phyloP scores from a whole-genome alignment of 2,797 vertebrate species.

The Leuciscus waleckii region DNA sequence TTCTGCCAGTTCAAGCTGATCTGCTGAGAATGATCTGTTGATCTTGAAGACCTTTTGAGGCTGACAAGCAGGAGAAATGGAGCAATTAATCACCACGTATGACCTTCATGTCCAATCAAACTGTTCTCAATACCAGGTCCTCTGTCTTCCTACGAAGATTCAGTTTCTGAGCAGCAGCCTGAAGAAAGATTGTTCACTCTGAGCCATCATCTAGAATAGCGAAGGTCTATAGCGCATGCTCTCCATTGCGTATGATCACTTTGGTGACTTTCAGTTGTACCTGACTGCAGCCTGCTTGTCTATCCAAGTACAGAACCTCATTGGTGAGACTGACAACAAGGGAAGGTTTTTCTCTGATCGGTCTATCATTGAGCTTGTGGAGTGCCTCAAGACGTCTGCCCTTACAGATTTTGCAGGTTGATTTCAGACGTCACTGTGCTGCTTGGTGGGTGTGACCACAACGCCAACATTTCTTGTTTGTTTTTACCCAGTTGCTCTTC shows the following conservation, averaged over 20 bases:
- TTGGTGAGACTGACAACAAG: background rate
- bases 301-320: background rate
- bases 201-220: background rate
- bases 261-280: background rate
- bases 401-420: background rate
- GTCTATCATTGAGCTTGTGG: background rate
- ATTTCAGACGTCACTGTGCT: background rate
- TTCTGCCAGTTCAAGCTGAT: background rate
- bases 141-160: background rate
- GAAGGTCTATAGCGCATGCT: background rate
- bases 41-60: background rate
- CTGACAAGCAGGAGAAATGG: background rate
- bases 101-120: background rate
- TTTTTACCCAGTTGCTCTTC: background rate
- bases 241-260: background rate
- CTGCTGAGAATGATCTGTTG: background rate
- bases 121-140: background rate
- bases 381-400: background rate
- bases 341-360: background rate
- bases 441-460: background rate
- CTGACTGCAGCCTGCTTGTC: background rate
- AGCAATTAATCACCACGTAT: background rate
- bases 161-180: background rate
- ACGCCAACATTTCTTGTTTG: background rate
- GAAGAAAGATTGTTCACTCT: background rate